Evolutionary conservation across 1,140 invertebrate species (phyloP), one percentile per base, ranked within the genome.

Genomic region (Sinonovacula constricta): DNA sequence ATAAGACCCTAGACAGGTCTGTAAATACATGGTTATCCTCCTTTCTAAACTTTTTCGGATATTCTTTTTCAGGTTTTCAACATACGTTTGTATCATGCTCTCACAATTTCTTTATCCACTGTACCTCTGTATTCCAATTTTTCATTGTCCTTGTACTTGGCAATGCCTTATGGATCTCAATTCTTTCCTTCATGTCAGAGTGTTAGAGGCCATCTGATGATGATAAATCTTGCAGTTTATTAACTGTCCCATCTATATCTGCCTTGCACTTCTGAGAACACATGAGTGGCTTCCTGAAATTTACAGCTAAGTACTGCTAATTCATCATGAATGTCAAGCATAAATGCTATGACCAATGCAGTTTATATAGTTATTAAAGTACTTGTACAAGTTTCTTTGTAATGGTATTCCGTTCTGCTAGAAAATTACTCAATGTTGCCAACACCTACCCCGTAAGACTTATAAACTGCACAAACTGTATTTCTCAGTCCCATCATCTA

Each of bases 401-500:
- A 15, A 56, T 24, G 4, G 53, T 15, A 56, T 56, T 22, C 26
- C n/a, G 18, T 24, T 56, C 53, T 10, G 53, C 53, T 7, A 24
- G 18, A 56, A 12, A 56, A 7, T 56, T 56, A 22, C 53, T 22
- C 22, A 56, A 22, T 15, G 53, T 56, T n/a, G 53, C 53, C 18
- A 56, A 24, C n/a, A 56, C n/a, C 53, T n/a, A 24, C 5, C 53
- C 18, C 18, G 39, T 22, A 68, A 5, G 65, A 69, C 15, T 69
- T 0, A n/a, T n/a, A n/a, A n/a, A n/a, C n/a, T n/a, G n/a, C n/a
- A 22, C 22, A 68, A 18, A 69, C 67, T 53, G 60, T 45, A 65
- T 65, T 65, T 54, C 28, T 51, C 12, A 74, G 26, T 1, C 60
- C 45, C 18, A 74, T 30, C 71, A 71, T 57, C 33, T 24, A 0